These are phyloP conservation scores for Taphrorychus bicolor DNA, from an alignment of 2,888 invertebrate genomes.

Conservation along the genomic window DNA sequence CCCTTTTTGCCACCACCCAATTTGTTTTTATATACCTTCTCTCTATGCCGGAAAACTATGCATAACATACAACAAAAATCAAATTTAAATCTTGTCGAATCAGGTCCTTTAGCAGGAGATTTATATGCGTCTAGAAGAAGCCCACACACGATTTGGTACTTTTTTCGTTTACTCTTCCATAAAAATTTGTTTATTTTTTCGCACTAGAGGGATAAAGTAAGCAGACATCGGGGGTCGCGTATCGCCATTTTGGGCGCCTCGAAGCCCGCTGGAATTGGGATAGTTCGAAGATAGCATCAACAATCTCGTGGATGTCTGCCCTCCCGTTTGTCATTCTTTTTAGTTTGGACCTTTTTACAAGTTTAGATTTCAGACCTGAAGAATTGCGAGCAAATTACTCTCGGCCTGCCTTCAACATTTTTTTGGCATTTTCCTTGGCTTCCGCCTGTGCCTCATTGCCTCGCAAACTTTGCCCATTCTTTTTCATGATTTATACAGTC, in stretches of 20 bases:
- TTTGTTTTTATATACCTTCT: slow-evolving; percentile 34
- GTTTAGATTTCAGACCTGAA: not conserved
- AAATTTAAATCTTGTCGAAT: slow-evolving; percentile 41
- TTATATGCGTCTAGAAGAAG: slow-evolving; percentile 41
- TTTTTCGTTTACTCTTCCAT: slow-evolving; percentile 43
- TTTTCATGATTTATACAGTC: slow-evolving; percentile 56
- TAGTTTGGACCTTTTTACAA: not conserved
- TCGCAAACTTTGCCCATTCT: slow-evolving; percentile 57
- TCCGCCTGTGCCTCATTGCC: slow-evolving; percentile 44
- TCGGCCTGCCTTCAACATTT: not conserved
- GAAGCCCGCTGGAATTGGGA: slow-evolving; percentile 54
- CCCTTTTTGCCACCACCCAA: slow-evolving; percentile 5
- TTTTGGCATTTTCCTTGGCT: not conserved
- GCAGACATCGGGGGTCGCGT: slow-evolving; percentile 56
- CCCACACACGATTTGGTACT: slow-evolving; percentile 39
- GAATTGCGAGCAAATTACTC: not conserved
- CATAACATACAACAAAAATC: slow-evolving; percentile 28
- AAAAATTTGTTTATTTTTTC: slow-evolving; percentile 55
- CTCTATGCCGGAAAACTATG: slow-evolving; percentile 15
- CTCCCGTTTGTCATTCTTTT: slow-evolving; percentile 57
- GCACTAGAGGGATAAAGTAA: slow-evolving; percentile 47
- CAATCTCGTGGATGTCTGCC: slow-evolving; percentile 57
- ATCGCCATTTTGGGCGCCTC: slow-evolving; percentile 59
- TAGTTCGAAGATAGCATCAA: slow-evolving; percentile 59
- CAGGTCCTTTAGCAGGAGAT: slow-evolving; percentile 39